These are phyloP conservation scores for Diogma glabrata DNA, from an alignment of 2,888 invertebrate genomes.

Conservation along the genomic window DNA sequence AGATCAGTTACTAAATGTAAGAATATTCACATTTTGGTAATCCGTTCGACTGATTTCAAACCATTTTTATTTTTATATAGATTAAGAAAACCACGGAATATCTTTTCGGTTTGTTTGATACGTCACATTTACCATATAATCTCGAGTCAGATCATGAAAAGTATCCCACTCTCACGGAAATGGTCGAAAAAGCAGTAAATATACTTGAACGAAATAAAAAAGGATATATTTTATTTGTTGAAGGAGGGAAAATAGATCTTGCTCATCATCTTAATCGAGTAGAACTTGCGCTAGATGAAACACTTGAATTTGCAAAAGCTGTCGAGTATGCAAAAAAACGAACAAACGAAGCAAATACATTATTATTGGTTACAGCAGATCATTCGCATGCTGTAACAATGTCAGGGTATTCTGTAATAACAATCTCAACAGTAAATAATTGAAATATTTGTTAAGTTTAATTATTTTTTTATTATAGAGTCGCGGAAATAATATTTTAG, in stretches of 20 bases:
- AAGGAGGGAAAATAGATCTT: slow-evolving; percentile 64
- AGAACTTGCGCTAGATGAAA: slow-evolving; percentile 63
- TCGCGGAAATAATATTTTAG: slow-evolving; percentile 39
- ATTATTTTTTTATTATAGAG: too few species aligned
- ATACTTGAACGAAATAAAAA: slow-evolving; percentile 49
- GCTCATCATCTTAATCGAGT: slow-evolving; percentile 64
- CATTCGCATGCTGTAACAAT: slow-evolving; percentile 53
- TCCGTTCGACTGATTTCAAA: too few species aligned
- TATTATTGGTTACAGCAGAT: slow-evolving; percentile 71
- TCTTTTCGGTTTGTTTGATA: slow-evolving; percentile 55
- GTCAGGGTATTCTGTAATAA: slow-evolving; percentile 35
- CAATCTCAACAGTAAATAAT: too few species aligned
- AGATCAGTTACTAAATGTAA: slow-evolving; percentile 43
- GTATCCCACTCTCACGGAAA: slow-evolving; percentile 60
- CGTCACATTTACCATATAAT: slow-evolving; percentile 60
- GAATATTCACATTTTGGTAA: too few species aligned
- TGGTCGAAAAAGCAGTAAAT: slow-evolving; percentile 60
- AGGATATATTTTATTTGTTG: slow-evolving; percentile 66
- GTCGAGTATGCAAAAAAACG: slow-evolving; percentile 47
- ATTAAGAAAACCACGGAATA: slow-evolving; percentile 46
- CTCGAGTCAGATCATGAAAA: slow-evolving; percentile 43
- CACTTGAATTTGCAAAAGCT: slow-evolving; percentile 64
- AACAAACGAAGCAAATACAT: slow-evolving; percentile 55
- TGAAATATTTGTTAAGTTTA: too few species aligned
- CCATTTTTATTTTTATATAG: too few species aligned